phyloP scores from a whole-genome alignment of 2,113 vertebrate genomes.

The Mesembrinibis cayennensis region DNA sequence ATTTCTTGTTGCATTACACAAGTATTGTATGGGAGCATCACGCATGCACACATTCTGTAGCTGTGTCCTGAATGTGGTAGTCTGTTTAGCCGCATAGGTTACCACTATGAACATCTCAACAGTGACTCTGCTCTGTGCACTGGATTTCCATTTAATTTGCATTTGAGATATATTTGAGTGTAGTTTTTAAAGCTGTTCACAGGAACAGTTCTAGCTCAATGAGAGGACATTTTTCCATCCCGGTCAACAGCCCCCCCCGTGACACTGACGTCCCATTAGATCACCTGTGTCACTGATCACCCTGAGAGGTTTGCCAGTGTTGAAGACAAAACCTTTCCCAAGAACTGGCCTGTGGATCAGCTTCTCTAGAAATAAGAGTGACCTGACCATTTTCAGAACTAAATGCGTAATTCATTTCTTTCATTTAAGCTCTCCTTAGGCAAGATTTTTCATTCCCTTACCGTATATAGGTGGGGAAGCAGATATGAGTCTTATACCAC shows the following conservation, averaged over 20 bases:
- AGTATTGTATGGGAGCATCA: background rate
- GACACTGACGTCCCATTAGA: rapidly evolving
- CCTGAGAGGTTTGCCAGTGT: background rate
- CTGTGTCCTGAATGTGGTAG: background rate
- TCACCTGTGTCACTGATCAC: background rate
- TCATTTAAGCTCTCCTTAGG: background rate
- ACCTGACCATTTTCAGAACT: background rate
- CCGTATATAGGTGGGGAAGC: background rate
- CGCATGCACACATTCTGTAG: background rate
- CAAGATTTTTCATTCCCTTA: background rate
- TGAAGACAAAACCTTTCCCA: background rate
- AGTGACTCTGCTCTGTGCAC: background rate
- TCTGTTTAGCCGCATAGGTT: background rate
- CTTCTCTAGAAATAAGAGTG: background rate
- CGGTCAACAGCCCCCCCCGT: rapidly evolving
- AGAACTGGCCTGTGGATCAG: background rate
- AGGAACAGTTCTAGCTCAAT: background rate
- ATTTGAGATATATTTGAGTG: background rate
- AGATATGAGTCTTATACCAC: background rate
- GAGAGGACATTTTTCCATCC: background rate
- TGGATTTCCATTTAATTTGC: background rate
- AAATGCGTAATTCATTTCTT: background rate
- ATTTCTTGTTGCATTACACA: background rate
- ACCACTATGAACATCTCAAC: background rate
- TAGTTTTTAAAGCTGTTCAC: background rate